phyloP scores from a whole-genome alignment of 2,888 invertebrate genomes.

The Melieria omissa region DNA sequence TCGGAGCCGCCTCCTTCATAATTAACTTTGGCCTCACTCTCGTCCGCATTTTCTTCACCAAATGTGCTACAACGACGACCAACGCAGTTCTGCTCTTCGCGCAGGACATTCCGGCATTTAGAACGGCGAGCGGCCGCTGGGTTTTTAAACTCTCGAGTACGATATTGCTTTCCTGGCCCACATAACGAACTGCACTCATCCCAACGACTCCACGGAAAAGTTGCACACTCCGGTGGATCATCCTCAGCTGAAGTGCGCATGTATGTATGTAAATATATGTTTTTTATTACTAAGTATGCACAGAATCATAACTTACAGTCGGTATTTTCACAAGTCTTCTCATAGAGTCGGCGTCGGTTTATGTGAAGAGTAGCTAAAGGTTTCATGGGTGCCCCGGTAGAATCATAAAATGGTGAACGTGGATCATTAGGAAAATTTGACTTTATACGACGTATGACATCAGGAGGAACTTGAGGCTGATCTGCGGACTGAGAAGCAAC shows the following conservation, averaged over 20 bases:
- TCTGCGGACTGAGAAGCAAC: slow-evolving; percentile 75
- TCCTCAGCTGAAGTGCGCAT: slow-evolving; percentile 58
- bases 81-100: slow-evolving; percentile 66
- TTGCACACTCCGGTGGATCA: slow-evolving; percentile 62
- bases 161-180: slow-evolving; percentile 67
- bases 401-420: slow-evolving; percentile 91
- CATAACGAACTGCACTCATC: slow-evolving; percentile 68
- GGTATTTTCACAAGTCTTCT: slow-evolving; percentile 76
- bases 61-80: slow-evolving; percentile 58
- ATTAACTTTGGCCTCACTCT: slow-evolving; percentile 43
- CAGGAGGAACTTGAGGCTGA: slow-evolving; percentile 84
- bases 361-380: slow-evolving; percentile 88
- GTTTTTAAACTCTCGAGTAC: slow-evolving; percentile 63
- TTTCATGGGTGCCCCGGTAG: slow-evolving; percentile 80
- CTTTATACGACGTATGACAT: slow-evolving; percentile 86
- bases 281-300: background rate
- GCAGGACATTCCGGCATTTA: slow-evolving; percentile 57
- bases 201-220: slow-evolving; percentile 69
- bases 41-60: slow-evolving; percentile 54
- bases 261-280: background rate
- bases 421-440: slow-evolving; percentile 87
- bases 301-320: background rate
- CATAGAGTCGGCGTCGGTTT: slow-evolving; percentile 81
- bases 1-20: slow-evolving; percentile 54
- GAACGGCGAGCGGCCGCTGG: slow-evolving; percentile 55